Base-by-base conservation (phyloP, 2,888 invertebrate species). In the Gisinianus flammeolus region DNA sequence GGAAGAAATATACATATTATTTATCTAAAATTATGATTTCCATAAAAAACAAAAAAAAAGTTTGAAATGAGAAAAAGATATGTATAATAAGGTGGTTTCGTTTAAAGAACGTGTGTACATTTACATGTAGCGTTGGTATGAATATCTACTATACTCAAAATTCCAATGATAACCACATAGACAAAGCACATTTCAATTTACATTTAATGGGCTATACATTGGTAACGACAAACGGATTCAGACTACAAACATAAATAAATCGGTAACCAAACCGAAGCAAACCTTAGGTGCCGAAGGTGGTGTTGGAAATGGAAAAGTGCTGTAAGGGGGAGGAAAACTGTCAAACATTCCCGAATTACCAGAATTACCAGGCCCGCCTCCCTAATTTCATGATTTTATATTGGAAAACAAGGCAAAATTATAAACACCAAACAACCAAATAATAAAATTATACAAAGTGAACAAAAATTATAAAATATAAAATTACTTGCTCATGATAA, bases 241-340 rank as follows among this genome's bases (percentile, higher is more conserved):
- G 16, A 26, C 26, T 24, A 33, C 19, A 67, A 64, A 35, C 62
- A 44, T 31, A 54, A 52, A 24, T 16, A 22, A 58, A 69, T 28
- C 22, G 24, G 26, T 30, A 56, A 54, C 52, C 64, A 64, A 74
- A 74, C 24, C 22, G 58, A 74, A 74, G 44, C 64, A 19, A 64
- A 66, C 71, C 58, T 77, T 68, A 22, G 79, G 77, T 79, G 79
- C 78, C 4, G 78, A 76, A 44, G 78, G 70, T 67, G 78, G 75
- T 24, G 73, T 44, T 66, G 73, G 73, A 58, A 72, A n/a, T 66
- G 73, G 73, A 6, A 62, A 71, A n/a, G 78, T 70, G 19, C 52
- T 76, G 75, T 80, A 80, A n/a, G 80, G 80, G 58, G 80, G 80
- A 22, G 80, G 80, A 33, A 77, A 77, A 64, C 73, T 74, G 64